Conservation (phyloP, 2,797 vertebrate genomes). For the Galagoides demidoff region DNA sequence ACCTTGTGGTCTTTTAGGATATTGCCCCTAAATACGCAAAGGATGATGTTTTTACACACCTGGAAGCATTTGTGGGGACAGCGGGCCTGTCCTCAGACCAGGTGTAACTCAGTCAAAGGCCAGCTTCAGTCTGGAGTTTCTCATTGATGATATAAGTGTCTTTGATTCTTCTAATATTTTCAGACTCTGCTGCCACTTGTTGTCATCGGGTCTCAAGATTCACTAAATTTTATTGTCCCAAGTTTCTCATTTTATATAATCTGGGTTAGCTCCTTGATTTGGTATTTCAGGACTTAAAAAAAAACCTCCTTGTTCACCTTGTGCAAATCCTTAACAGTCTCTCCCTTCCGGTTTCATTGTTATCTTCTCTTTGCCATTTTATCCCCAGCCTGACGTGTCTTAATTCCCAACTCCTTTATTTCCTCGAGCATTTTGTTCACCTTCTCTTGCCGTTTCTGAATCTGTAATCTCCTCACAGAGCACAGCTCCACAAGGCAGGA, state of each 20-base stretch:
- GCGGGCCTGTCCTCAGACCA: neutral
- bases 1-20: constrained; percentile 75
- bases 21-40: constrained; percentile 49
- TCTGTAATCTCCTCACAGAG: neutral
- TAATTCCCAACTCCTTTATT: neutral
- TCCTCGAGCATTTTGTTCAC: neutral
- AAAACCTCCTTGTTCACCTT: neutral
- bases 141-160: neutral
- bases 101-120: neutral
- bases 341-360: neutral
- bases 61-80: neutral
- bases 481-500: neutral
- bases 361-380: neutral
- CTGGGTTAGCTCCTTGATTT: neutral
- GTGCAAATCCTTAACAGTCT: neutral
- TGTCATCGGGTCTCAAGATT: neutral
- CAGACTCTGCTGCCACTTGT: neutral
- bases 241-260: neutral
- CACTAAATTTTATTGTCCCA: neutral
- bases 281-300: neutral
- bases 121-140: neutral
- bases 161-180: neutral
- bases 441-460: neutral
- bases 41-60: neutral
- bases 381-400: neutral